Evolutionary conservation across 2,797 vertebrate species (phyloP).

Genomic region (Phaenicophaeus curvirostris): DNA sequence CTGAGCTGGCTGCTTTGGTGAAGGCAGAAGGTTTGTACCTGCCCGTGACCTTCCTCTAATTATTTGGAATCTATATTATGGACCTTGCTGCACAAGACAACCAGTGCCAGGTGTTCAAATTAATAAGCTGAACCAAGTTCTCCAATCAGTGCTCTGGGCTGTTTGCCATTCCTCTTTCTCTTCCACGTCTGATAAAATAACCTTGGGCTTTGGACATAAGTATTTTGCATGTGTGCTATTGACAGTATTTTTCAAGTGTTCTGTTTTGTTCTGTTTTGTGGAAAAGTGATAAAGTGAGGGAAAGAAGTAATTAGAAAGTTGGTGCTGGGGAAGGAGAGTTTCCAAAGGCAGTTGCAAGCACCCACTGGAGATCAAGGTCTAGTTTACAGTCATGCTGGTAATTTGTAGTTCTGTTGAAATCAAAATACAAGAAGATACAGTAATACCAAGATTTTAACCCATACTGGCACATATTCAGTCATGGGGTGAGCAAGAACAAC

Average conservation of each 20-base stretch:
- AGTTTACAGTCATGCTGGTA: background rate
- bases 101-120: conserved; percentile 57
- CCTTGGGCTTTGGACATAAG: conserved; percentile 14
- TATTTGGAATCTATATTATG: conserved; percentile 67
- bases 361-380: background rate
- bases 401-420: background rate
- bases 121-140: conserved; percentile 66
- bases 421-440: background rate
- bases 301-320: background rate
- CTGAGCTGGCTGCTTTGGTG: background rate
- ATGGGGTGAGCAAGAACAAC: background rate
- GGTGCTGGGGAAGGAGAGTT: background rate
- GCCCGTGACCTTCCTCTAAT: conserved; percentile 45
- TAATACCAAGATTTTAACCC: background rate
- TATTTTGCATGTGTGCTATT: background rate
- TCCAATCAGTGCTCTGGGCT: conserved; percentile 54
- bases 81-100: conserved; percentile 16
- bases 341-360: background rate
- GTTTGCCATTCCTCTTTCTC: conserved; percentile 44
- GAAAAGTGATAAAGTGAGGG: background rate
- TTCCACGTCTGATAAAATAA: conserved; percentile 46
- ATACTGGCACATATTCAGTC: background rate
- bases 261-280: background rate
- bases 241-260: background rate
- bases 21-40: conserved; percentile 47